Conservation (phyloP, 2,888 invertebrate genomes). For the Schizotus pectinicornis region DNA sequence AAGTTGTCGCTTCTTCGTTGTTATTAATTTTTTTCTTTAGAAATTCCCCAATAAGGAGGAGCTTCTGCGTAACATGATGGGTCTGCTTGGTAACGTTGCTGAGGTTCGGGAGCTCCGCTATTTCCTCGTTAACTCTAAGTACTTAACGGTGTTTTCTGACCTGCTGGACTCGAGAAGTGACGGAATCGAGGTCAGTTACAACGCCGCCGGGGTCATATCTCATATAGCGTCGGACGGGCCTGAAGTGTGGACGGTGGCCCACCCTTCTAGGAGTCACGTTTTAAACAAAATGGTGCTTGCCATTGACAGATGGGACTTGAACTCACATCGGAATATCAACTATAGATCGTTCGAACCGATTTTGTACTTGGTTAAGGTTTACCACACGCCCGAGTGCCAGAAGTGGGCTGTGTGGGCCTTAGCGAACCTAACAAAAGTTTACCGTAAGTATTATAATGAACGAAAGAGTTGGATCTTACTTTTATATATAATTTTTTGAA, state of each 20-base stretch:
- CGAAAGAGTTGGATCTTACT: too few relatives aligned
- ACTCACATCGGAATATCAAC: constrained; percentile 91
- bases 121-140: constrained; percentile 83
- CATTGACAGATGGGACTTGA: constrained; percentile 87
- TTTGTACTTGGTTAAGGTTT: constrained; percentile 78
- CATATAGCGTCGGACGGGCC: constrained; percentile 94
- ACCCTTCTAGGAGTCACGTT: constrained; percentile 75
- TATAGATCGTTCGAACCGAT: constrained; percentile 97
- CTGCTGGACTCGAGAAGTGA: constrained; percentile 86
- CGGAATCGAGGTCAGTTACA: constrained; percentile 94
- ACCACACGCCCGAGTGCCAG: constrained; percentile 90
- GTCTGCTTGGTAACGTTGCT: constrained; percentile 93
- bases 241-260: constrained; percentile 76
- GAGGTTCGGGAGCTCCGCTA: constrained; percentile 85
- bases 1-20: background rate
- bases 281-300: constrained; percentile 78
- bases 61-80: constrained; percentile 97
- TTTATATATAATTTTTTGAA: too few relatives aligned
- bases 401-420: constrained; percentile 98
- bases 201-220: constrained; percentile 93
- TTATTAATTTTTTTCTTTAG: constrained; percentile 59
- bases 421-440: constrained; percentile 92
- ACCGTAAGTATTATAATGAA: constrained; percentile 80
- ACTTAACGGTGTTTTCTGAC: constrained; percentile 85
- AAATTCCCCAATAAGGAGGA: constrained; percentile 89